These are phyloP conservation scores for Chironomus riparius DNA, from an alignment of 2,888 invertebrate genomes.

Conservation along the genomic window DNA sequence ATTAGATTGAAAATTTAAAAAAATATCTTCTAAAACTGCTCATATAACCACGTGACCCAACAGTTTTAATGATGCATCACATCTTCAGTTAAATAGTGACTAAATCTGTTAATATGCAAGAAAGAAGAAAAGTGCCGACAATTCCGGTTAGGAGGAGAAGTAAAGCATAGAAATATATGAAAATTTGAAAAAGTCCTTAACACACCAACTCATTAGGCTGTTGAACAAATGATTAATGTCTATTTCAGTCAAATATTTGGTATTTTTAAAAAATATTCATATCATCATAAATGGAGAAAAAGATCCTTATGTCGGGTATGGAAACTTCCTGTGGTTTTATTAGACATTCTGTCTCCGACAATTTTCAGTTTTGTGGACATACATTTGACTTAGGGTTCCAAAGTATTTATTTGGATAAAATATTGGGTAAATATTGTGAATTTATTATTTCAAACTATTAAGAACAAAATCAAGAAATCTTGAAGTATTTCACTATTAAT, in stretches of 20 bases:
- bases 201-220: background rate
- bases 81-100: background rate
- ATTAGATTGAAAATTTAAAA: too few species aligned
- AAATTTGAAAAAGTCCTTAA: background rate
- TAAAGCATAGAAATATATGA: background rate
- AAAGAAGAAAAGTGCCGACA: background rate
- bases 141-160: slow-evolving; percentile 10
- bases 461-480: too few species aligned
- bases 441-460: too few species aligned
- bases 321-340: background rate
- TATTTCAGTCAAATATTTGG: background rate
- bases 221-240: slow-evolving; percentile 13
- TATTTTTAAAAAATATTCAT: background rate
- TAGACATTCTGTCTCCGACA: background rate
- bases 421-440: too few species aligned
- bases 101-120: background rate
- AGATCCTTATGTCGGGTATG: too few species aligned
- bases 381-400: too few species aligned
- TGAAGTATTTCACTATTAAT: too few species aligned
- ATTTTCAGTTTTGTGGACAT: too few species aligned
- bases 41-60: background rate
- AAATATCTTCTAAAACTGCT: too few species aligned
- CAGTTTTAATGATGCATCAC: background rate
- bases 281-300: background rate
- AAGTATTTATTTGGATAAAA: too few species aligned